Evolutionary conservation across 2,797 vertebrate genomes (phyloP), one percentile per base, ranked within the genome.

Genomic region (Cygnus olor): DNA sequence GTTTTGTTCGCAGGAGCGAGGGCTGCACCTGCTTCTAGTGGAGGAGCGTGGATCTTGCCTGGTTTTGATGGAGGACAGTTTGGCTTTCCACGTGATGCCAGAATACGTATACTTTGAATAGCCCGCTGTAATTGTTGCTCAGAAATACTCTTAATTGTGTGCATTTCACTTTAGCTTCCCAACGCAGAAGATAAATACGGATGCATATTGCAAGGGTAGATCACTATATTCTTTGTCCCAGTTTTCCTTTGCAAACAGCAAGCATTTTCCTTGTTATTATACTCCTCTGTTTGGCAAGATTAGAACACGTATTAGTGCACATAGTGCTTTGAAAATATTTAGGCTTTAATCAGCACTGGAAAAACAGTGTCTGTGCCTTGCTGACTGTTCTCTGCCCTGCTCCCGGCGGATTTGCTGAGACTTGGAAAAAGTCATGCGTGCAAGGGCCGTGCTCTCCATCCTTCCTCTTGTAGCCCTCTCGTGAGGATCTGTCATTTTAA

Each of bases 361-460:
- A 45, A 58, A 57, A 30, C 28, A 68, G 14, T 32, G 11, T n/a
- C 28, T 47, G 64, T 36, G 34, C 22, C 73, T 78, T 60, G 9
- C 65, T 88, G 80, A 22, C 40, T 60, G 49, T 1, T 2, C 25
- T 86, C 60, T 80, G 22, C 40, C 40, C 20, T 51, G 9, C 22
- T 87, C n/a, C 38, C 36, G 32, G 49, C 10, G 65, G 42, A 68
- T 80, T 40, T 73, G 27, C 45, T 88, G 70, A 80, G 51, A 71
- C 32, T 25, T 65, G 68, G 77, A 47, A 56, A n/a, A 70, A 64
- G 71, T 38, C 51, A 8, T 72, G 90, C 1, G 0, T 58, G 10
- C 2, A 3, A 58, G 17, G 53, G 10, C 32, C 36, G 5, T 1
- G 6, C 1, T 3, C 19, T 54, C 45, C 27, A 9, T 68, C 57